A percentile compares a stretch with the other conserved stretches of the same genome.
Conservation (phyloP, 2,888 invertebrate species). For the Epinotia ramella region DNA sequence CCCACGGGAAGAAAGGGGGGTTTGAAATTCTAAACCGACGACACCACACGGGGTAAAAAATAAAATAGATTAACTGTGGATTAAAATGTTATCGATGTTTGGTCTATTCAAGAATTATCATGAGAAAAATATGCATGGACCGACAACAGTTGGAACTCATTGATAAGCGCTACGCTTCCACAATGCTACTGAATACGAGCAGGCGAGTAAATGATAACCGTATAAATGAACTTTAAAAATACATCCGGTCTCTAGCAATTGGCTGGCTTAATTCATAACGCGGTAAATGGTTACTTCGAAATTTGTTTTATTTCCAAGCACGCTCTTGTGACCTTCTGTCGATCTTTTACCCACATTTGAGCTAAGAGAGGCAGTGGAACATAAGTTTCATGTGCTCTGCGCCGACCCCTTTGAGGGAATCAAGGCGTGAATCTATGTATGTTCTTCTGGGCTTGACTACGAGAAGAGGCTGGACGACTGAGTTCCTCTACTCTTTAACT, state of each 20-base stretch:
- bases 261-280: constrained; percentile 4
- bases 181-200: constrained; percentile 24
- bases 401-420: too few species aligned
- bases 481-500: too few species aligned
- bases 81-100: background rate
- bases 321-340: too few species aligned
- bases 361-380: too few species aligned
- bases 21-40: too few species aligned
- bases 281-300: background rate
- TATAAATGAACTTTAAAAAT: constrained; percentile 43
- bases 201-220: constrained; percentile 36
- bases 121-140: background rate
- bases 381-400: too few species aligned
- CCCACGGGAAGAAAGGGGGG: too few species aligned
- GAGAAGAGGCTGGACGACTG: too few species aligned
- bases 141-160: constrained; percentile 23
- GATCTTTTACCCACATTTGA: too few species aligned
- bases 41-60: too few species aligned
- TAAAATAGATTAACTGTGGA: background rate
- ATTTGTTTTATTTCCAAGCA: background rate
- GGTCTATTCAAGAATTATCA: background rate
- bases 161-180: constrained; percentile 21
- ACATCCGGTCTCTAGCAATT: constrained; percentile 18
- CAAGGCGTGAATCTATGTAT: too few species aligned
- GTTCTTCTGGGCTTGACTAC: too few species aligned